Evolutionary conservation across 2,113 vertebrate species (phyloP), one percentile per base, ranked within the genome.

Genomic region (Ceratotherium simum): DNA sequence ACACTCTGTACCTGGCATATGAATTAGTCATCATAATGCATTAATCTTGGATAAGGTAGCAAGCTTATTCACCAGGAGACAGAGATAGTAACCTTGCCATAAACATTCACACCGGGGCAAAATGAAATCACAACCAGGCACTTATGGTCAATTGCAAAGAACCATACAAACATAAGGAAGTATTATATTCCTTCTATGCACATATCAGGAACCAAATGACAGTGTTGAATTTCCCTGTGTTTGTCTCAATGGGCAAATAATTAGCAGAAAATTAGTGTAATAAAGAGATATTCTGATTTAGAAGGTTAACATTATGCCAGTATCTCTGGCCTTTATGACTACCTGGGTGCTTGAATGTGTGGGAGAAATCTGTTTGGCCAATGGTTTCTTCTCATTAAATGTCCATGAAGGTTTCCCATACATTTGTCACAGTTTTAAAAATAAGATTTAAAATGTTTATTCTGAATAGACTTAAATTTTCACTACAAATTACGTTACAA

Each of bases 401-500:
- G 25, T 25, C 46, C n/a, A 33, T 33, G 25, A 80, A 80, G 5
- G 1, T 90, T 94, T 98, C 75, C 60, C 10, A 91, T 73, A 29
- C 67, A 46, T 97, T 87, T 97, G 79, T 95, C 92, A 96, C 78
- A 95, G 83, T 72, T 95, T 97, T 72, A 96, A 98, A 5, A 84
- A 81, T 96, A 98, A 97, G 91, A 97, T 98, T 98, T 97, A 98
- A 98, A 98, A 94, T 92, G 81, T 73, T 94, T 95, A 86, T 95
- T 93, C 94, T 98, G 95, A 98, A 98, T 98, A 98, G 93, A 94
- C 96, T 98, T 97, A 96, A 76, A 96, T 97, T 98, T 98, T 98
- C 75, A 97, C 92, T 96, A 96, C 97, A 98, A 98, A 98, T 99
- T 98, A 98, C 98, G 89, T 96, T 98, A 98, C 96, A 98, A 95